Evolutionary conservation across 1,140 invertebrate genomes (phyloP).

Genomic region (Brachionus sp.): DNA sequence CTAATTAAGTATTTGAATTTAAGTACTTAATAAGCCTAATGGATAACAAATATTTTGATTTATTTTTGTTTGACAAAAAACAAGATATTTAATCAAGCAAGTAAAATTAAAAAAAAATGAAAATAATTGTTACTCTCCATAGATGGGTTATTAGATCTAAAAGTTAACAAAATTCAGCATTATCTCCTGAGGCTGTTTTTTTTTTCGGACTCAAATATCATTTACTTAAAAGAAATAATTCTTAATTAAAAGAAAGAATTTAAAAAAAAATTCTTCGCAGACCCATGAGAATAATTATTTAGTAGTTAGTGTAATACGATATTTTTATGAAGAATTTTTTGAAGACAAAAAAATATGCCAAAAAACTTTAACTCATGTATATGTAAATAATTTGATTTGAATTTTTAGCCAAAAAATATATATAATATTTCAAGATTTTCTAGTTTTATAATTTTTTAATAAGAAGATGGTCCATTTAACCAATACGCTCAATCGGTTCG

Average conservation of each 20-base stretch:
- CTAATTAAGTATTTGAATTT: too few species aligned
- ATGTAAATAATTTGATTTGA: not conserved
- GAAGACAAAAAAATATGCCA: slow-evolving; percentile 5
- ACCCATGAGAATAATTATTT: not conserved
- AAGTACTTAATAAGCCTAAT: too few species aligned
- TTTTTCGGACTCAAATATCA: not conserved
- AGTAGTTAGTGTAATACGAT: not conserved
- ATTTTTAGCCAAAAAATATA: too few species aligned
- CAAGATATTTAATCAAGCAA: too few species aligned
- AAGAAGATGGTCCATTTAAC: slow-evolving; percentile 30
- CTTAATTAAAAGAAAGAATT: not conserved
- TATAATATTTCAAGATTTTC: not conserved
- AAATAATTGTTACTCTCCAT: not conserved
- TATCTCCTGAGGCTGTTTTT: not conserved
- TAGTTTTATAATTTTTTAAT: not conserved
- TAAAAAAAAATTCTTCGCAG: not conserved
- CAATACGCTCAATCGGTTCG: slow-evolving; percentile 4
- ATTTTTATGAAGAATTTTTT: not conserved
- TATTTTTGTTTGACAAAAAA: too few species aligned
- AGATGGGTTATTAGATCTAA: not conserved
- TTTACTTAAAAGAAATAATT: not conserved
- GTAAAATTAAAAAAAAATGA: not conserved
- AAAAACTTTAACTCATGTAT: not conserved
- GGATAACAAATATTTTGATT: too few species aligned
- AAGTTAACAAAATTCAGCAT: not conserved